Conservation (phyloP, 2,113 vertebrate genomes). For the Dicerorhinus sumatrensis region DNA sequence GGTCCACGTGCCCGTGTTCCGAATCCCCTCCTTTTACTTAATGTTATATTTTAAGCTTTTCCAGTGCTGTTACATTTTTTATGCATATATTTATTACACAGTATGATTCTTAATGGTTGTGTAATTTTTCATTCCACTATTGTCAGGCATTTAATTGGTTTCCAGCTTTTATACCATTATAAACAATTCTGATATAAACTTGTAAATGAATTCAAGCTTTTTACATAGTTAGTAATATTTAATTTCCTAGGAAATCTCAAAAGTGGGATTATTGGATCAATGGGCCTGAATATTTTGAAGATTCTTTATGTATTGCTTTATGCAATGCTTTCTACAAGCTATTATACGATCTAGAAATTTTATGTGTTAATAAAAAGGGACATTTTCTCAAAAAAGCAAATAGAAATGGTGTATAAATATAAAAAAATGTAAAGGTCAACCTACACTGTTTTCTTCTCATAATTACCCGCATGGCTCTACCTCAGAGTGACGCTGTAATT, state of each 20-base stretch:
- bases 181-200: not conserved
- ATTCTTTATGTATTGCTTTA: not conserved
- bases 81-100: not conserved
- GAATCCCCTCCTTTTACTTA: not conserved
- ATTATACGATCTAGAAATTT: not conserved
- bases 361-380: not conserved
- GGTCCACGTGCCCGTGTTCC: not conserved
- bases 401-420: not conserved
- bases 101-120: not conserved
- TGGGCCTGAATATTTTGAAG: not conserved
- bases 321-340: not conserved
- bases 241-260: not conserved
- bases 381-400: conserved; percentile 7
- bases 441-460: not conserved
- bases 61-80: not conserved
- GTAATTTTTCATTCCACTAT: not conserved
- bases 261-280: not conserved
- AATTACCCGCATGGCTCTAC: not conserved
- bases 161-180: not conserved
- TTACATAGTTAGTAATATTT: not conserved
- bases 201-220: not conserved
- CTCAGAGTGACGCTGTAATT: not conserved
- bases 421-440: not conserved
- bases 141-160: not conserved
- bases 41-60: not conserved